Percentiles rank a stretch among this genome's conserved stretches.
Conservation (phyloP, 2,888 invertebrate species). For the Piscicola geometra region DNA sequence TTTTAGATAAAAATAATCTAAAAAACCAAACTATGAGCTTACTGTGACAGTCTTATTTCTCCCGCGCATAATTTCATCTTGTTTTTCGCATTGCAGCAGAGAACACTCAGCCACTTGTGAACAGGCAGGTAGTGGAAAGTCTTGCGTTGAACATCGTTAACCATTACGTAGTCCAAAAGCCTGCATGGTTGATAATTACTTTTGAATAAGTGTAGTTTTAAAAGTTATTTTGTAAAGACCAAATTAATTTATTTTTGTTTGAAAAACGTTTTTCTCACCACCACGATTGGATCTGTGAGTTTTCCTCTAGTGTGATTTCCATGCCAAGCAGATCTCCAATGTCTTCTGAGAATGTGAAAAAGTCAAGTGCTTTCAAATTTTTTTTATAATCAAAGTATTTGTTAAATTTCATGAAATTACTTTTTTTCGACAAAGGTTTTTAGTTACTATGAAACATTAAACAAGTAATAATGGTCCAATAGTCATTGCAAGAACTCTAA, state of each 20-base stretch:
- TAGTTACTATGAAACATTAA: no score
- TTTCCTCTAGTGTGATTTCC: neutral
- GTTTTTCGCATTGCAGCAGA: neutral
- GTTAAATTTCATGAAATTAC: no score
- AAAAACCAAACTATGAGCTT: neutral
- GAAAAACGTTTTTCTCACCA: no score
- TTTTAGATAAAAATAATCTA: neutral
- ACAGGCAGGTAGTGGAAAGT: slow-evolving; percentile 17
- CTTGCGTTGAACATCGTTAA: neutral
- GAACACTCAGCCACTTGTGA: neutral
- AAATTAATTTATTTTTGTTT: neutral
- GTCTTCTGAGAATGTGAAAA: neutral
- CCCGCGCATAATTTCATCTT: neutral
- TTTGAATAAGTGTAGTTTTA: neutral
- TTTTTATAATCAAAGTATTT: no score
- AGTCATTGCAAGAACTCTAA: no score
- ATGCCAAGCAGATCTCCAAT: neutral
- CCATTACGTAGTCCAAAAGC: slow-evolving; percentile 21
- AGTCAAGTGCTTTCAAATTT: no score
- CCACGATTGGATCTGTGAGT: neutral
- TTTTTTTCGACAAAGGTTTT: no score
- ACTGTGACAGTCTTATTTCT: neutral
- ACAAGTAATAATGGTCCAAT: no score
- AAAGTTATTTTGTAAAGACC: neutral
- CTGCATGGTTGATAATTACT: neutral